phyloP scores from a whole-genome alignment of 1,140 invertebrate genomes.

The Ptiloglossa arizonensis region DNA sequence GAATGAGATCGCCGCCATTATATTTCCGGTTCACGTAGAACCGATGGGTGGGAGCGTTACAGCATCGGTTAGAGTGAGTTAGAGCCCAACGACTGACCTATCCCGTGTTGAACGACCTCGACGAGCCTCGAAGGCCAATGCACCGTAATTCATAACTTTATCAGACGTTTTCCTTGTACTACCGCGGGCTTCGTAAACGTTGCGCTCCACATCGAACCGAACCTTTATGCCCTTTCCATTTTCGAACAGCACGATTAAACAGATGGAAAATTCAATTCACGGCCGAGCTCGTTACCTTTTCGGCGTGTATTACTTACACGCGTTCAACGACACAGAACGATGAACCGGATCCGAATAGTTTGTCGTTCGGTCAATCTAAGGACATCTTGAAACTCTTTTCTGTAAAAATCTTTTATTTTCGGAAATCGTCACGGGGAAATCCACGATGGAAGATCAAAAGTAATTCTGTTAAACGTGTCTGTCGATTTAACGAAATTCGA shows the following conservation, averaged over 20 bases:
- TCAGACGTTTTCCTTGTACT: slow-evolving; percentile 23
- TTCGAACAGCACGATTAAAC: neutral
- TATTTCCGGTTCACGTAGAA: slow-evolving; percentile 40
- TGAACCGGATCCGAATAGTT: too few relatives aligned
- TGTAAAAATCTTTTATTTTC: too few relatives aligned
- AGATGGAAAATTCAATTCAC: neutral
- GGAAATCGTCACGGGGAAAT: too few relatives aligned
- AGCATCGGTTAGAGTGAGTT: slow-evolving; percentile 32
- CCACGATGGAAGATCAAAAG: too few relatives aligned
- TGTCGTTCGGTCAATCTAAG: too few relatives aligned
- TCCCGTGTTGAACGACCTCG: slow-evolving; percentile 36
- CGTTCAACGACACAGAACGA: too few relatives aligned
- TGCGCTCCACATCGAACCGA: neutral
- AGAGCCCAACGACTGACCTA: slow-evolving; percentile 30
- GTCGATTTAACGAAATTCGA: too few relatives aligned
- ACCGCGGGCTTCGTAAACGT: neutral
- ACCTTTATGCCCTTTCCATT: neutral
- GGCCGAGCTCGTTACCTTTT: neutral
- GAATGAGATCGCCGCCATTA: slow-evolving; percentile 17
- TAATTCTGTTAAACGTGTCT: too few relatives aligned
- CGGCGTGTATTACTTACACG: neutral
- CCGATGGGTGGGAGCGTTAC: slow-evolving; percentile 8
- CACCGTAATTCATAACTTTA: slow-evolving; percentile 45
- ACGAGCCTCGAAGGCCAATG: slow-evolving; percentile 33
- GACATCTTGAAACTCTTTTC: too few relatives aligned